phyloP scores from a whole-genome alignment of 2,888 invertebrate species.

The Pyralis farinalis region DNA sequence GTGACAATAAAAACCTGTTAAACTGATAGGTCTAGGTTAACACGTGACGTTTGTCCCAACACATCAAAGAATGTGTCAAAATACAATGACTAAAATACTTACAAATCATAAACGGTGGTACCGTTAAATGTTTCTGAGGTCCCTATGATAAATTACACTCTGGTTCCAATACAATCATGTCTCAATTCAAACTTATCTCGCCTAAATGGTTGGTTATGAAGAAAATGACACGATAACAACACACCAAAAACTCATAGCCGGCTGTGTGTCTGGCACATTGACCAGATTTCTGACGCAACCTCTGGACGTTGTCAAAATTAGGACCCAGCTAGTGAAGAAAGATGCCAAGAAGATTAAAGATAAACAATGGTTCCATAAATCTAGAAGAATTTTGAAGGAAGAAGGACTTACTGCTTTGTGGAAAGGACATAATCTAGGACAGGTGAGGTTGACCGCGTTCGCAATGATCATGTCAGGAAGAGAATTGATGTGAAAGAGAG shows the following conservation, averaged over 20 bases:
- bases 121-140: no score
- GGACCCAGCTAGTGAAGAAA: slow-evolving; percentile 92
- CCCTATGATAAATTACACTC: no score
- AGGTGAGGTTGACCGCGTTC: no score
- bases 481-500: no score
- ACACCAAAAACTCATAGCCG: slow-evolving; percentile 53
- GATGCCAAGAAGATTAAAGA: slow-evolving; percentile 7
- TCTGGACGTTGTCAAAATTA: slow-evolving; percentile 95
- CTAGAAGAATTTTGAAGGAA: slow-evolving; percentile 85
- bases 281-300: slow-evolving; percentile 83
- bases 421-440: slow-evolving; percentile 97
- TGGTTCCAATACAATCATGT: no score
- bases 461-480: no score
- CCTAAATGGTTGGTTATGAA: slow-evolving; percentile 57
- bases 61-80: no score
- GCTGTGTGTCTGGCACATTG: slow-evolving; percentile 46
- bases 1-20: no score
- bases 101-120: no score
- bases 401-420: slow-evolving; percentile 93
- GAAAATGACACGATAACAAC: slow-evolving; percentile 44
- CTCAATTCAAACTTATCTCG: slow-evolving; percentile 15
- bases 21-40: no score
- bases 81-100: no score
- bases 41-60: no score
- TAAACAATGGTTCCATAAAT: slow-evolving; percentile 81